Evolutionary conservation across 2,888 invertebrate species (phyloP).

Genomic region (Ellobium chinense): DNA sequence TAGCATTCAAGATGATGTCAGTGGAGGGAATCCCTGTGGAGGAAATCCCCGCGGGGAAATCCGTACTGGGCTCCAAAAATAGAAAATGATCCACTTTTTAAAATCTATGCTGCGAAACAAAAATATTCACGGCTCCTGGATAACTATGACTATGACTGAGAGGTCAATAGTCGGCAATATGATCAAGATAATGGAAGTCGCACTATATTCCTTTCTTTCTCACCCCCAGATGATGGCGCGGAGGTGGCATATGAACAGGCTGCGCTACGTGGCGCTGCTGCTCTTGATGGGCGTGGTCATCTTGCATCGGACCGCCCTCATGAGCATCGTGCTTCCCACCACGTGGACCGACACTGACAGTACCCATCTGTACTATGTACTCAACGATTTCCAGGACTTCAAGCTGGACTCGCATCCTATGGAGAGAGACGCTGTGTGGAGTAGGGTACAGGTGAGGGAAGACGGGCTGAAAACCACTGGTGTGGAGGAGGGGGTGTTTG

Average conservation of each 20-base stretch:
- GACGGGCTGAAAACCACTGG: too few relatives aligned
- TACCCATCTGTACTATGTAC: conserved; percentile 31
- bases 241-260: not conserved
- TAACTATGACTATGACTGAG: too few relatives aligned
- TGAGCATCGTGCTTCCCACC: conserved; percentile 3
- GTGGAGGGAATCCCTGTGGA: too few relatives aligned
- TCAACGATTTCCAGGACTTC: conserved; percentile 38
- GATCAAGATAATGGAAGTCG: too few relatives aligned
- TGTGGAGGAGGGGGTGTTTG: not conserved
- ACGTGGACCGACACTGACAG: conserved; percentile 40
- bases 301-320: not conserved
- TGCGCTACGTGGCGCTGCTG: not conserved
- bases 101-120: too few relatives aligned
- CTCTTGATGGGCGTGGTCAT: conserved; percentile 10
- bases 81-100: too few relatives aligned
- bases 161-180: too few relatives aligned
- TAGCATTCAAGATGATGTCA: too few relatives aligned
- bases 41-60: too few relatives aligned
- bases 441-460: conserved; percentile 8
- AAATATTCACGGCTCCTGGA: too few relatives aligned
- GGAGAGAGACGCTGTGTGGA: not conserved
- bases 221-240: not conserved
- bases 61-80: too few relatives aligned
- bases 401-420: not conserved
- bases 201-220: not conserved